Base-by-base conservation (phyloP, 2,888 invertebrate species). In the Drosophila colorata region DNA sequence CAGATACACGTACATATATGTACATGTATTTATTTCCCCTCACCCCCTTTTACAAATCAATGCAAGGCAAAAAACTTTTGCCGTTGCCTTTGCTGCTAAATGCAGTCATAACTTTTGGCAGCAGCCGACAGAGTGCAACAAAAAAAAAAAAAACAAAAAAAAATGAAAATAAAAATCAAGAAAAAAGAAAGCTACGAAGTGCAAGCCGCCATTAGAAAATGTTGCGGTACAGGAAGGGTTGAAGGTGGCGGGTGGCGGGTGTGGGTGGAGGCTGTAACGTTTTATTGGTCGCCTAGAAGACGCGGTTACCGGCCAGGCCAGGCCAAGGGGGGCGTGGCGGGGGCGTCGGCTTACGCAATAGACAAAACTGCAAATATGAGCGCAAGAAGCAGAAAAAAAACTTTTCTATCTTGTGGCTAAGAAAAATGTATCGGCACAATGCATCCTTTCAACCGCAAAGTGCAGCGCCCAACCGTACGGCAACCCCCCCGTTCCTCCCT, bases 91-190 rank as follows among this genome's bases (percentile, higher is more conserved):
- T 69, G 38, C 73, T 69, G 79, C 87, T 85, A 84, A 84, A 84
- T 87, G 85, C 85, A 85, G 85, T 88, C 88, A 85, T 85, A 85
- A 85, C 88, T 85, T 85, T 85, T 85, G 86, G 84, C 83, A 86
- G 86, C 78, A 75, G 66, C 72, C 77, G 58, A 64, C 68, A 78
- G 49, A 38, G 38, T 16, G 38, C 38, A 38, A 38, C 9, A 18
- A 18, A 18, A 48, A 61, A 53, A 64, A 67, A 52, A 66, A 55
- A 65, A 57, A 44, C 51, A 49, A 68, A 65, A 64, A 46, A 55
- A 23, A 20, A 16, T n/a, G n/a, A 25, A 18, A 59, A 20, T 9
- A 28, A 28, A 28, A 28, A 28, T 28, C 2, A 23, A n/a, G 31
- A 6, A 53, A 14, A 38, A 41, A 53, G 20, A 28, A 41, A 25